phyloP scores from a whole-genome alignment of 2,797 vertebrate species.

The Lophura swinhoii region DNA sequence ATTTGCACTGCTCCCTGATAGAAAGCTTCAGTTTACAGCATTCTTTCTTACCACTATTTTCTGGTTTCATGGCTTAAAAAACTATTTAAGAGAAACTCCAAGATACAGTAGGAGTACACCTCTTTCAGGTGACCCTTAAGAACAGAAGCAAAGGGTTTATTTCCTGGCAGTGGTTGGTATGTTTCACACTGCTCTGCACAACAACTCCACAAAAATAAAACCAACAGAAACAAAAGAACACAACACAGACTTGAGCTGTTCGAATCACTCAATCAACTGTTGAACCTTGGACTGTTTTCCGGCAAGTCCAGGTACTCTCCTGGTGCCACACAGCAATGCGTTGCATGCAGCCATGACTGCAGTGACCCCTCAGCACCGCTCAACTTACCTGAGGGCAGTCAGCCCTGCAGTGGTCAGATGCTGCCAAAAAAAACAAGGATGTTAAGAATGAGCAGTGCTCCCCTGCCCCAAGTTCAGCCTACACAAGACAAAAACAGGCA shows the following conservation, averaged over 20 bases:
- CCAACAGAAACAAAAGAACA: not conserved
- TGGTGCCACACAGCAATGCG: not conserved
- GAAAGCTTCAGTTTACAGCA: slow-evolving; percentile 22
- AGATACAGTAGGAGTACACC: not conserved
- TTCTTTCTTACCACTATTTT: not conserved
- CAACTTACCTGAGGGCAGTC: not conserved
- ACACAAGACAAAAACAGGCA: not conserved
- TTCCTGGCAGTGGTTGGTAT: not conserved
- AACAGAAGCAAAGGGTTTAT: not conserved
- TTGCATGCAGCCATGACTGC: not conserved
- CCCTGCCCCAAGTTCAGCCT: not conserved
- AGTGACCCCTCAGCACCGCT: not conserved
- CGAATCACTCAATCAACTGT: not conserved
- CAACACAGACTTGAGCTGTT: not conserved
- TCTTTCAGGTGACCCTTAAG: not conserved
- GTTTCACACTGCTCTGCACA: not conserved
- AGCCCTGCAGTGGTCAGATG: not conserved
- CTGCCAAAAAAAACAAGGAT: not conserved
- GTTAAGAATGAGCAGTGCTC: not conserved
- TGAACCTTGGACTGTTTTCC: not conserved
- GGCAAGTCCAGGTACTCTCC: not conserved
- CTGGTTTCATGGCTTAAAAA: not conserved
- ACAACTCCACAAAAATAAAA: not conserved
- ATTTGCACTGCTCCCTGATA: slow-evolving; percentile 38
- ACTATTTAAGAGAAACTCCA: not conserved